Conservation (phyloP, 2,113 vertebrate species). For the Tupaia tana region DNA sequence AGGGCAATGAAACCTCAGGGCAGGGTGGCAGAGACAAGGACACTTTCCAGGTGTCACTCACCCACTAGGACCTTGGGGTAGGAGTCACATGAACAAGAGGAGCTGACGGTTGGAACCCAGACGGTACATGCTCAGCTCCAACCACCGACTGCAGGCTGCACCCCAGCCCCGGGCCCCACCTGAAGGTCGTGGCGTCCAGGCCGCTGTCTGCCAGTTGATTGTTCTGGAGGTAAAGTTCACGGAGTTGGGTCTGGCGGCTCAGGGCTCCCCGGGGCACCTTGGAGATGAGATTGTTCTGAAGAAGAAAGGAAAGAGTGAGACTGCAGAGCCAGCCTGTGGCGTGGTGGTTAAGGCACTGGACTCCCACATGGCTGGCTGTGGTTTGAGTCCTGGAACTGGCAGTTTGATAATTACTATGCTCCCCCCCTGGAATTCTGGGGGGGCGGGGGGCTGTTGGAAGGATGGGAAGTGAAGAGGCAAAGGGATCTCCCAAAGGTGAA, state of each 20-base stretch:
- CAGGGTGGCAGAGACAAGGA: not conserved
- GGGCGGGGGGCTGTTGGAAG: too few species aligned
- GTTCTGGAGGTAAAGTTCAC: constrained; percentile 83
- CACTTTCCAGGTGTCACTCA: not conserved
- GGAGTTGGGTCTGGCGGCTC: constrained; percentile 76
- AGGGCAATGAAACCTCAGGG: not conserved
- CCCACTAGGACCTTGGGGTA: not conserved
- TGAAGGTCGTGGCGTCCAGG: constrained; percentile 79
- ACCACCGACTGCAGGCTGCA: fast-evolving
- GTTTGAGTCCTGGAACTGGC: too few species aligned
- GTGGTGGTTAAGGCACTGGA: too few species aligned
- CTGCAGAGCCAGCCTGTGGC: too few species aligned
- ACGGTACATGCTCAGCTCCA: not conserved
- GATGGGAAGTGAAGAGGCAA: not conserved
- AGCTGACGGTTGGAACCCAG: not conserved
- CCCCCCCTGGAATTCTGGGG: too few species aligned
- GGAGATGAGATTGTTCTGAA: constrained; percentile 82
- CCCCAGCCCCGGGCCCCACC: constrained; percentile 56
- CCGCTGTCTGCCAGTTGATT: constrained; percentile 75
- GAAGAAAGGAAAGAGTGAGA: not conserved
- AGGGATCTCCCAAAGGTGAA: not conserved
- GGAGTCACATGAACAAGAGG: not conserved
- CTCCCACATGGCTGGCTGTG: too few species aligned
- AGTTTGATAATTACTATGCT: too few species aligned
- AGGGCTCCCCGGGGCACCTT: constrained; percentile 82